Base-by-base conservation (phyloP, 2,888 invertebrate genomes). In the Drosophila demipolita region DNA sequence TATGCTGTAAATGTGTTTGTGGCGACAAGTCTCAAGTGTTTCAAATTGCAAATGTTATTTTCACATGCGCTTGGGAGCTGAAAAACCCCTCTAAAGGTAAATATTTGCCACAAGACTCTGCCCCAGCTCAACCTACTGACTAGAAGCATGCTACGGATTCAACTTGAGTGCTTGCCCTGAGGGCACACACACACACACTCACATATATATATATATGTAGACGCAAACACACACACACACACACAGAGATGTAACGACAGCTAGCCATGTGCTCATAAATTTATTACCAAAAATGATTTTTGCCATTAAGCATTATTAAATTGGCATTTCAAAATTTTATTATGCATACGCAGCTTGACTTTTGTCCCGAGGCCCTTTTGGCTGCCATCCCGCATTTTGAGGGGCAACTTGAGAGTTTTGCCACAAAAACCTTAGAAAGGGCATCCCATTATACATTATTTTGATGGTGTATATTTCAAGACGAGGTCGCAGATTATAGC, bases 221-320 rank as follows among this genome's bases (percentile, higher is more conserved):
- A 69, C 9, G 53, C 11, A 50, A 29, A 38, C 40, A 54, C 38
- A 40, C 40, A 69, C 9, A 57, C 11, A 50, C 33, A 38, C 40
- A 54, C 38, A 40, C 40, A 69, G 9, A 64, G 36, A 53, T 52
- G 33, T 26, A 54, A 9, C 49, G 64, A 42, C 57, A 48, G 36
- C 65, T 55, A 66, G 55, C 50, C 61, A 79, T 64, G 74, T 84
- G 78, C 78, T 90, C 86, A 90, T 75, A 83, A 82, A 85, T 85
- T 89, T 90, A 85, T 90, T 80, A 87, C 80, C 83, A 75, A 82
- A 91, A 91, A 87, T 83, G 91, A 90, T 91, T 91, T 88, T 84
- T 82, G 78, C 82, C 85, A 89, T 90, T 91, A 91, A 84, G 82
- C 86, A 78, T 84, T 90, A 91, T 91, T 91, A 91, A 91, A 91